phyloP scores from a whole-genome alignment of 1,140 invertebrate genomes.

The Pseudomyrmex concolor region DNA sequence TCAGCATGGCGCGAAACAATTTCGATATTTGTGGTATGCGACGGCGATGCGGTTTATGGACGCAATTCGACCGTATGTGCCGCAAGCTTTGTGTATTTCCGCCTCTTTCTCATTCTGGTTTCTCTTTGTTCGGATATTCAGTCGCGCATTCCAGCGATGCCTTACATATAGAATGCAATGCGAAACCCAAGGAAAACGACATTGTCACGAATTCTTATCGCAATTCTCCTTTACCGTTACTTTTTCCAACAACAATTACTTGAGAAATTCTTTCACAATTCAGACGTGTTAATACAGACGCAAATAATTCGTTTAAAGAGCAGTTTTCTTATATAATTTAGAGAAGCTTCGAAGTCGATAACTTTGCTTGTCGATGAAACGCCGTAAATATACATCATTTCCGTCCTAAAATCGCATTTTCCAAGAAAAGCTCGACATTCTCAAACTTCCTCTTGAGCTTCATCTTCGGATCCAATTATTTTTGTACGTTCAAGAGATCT shows the following conservation, averaged over 20 bases:
- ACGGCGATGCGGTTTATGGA: constrained; percentile 48
- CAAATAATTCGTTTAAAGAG: too few relatives aligned
- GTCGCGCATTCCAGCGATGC: not conserved
- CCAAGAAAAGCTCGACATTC: not conserved
- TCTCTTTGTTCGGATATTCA: not conserved
- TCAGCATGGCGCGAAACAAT: constrained; percentile 51
- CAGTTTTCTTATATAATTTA: not conserved
- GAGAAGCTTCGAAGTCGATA: not conserved
- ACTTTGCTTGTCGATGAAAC: not conserved
- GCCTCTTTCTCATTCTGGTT: not conserved
- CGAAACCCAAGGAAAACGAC: not conserved
- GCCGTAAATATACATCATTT: not conserved
- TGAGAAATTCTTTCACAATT: not conserved
- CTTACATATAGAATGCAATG: not conserved
- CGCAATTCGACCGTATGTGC: constrained; percentile 26
- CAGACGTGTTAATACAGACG: not conserved
- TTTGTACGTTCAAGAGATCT: not conserved
- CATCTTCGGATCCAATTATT: not conserved
- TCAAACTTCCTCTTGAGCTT: not conserved
- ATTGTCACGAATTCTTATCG: not conserved
- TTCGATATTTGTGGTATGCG: constrained; percentile 59
- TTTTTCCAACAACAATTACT: not conserved
- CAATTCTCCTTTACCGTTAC: not conserved
- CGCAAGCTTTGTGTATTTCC: constrained; percentile 37
- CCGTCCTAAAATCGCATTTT: not conserved